Evolutionary conservation across 2,797 vertebrate genomes (phyloP).

Genomic region (Rachycentron canadum): DNA sequence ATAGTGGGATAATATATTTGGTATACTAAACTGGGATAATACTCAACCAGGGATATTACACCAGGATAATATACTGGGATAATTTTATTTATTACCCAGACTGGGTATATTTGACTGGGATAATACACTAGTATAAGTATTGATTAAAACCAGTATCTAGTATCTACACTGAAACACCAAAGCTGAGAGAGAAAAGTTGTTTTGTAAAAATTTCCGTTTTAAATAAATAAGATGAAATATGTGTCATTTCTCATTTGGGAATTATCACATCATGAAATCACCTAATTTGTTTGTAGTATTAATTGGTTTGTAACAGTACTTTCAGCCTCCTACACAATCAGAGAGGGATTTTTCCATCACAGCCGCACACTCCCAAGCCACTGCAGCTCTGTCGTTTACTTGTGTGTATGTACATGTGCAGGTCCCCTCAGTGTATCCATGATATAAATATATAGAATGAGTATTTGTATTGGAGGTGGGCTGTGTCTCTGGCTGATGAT

Average conservation of each 20-base stretch:
- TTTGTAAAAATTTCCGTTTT: background rate
- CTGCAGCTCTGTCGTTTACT: background rate
- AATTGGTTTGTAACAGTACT: constrained; percentile 7
- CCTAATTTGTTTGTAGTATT: background rate
- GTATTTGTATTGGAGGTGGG: constrained; percentile 7
- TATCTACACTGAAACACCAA: too few relatives aligned
- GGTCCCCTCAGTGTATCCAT: background rate
- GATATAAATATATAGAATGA: constrained; percentile 9
- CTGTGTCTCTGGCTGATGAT: constrained; percentile 2
- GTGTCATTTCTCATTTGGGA: background rate
- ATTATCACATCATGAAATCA: background rate
- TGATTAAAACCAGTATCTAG: too few relatives aligned
- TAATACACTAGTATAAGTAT: too few relatives aligned
- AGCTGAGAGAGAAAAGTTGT: background rate
- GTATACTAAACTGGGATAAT: too few relatives aligned
- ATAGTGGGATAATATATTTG: too few relatives aligned
- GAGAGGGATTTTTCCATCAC: background rate
- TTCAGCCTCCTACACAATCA: background rate
- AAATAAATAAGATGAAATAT: background rate
- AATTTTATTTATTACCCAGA: too few relatives aligned
- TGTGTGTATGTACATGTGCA: background rate
- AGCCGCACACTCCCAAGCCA: background rate
- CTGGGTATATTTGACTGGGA: too few relatives aligned
- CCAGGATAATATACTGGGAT: too few relatives aligned
- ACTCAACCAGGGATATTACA: too few relatives aligned